Percentiles rank a stretch among this genome's conserved stretches.
Evolutionary conservation across 2,113 vertebrate genomes (phyloP).

Genomic region (Bos javanicus): DNA sequence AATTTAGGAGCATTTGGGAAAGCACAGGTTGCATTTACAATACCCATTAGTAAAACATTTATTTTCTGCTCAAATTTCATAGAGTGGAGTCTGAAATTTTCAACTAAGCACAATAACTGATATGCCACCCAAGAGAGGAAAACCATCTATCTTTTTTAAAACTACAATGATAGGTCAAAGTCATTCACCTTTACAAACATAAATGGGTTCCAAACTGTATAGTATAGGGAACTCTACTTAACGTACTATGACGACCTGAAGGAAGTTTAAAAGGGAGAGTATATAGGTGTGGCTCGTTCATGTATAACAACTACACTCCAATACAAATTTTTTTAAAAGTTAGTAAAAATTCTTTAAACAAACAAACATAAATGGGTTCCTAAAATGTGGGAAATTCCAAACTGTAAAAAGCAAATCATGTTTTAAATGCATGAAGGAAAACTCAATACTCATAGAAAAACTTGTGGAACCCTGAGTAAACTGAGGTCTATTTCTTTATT

Average conservation of each 20-base stretch:
- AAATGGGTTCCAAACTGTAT: background rate
- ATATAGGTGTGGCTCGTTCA: background rate
- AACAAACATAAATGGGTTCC: background rate
- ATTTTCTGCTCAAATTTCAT: background rate
- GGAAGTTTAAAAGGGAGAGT: background rate
- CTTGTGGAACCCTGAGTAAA: background rate
- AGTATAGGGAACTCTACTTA: background rate
- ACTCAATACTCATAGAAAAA: constrained; percentile 45
- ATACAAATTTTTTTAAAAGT: background rate
- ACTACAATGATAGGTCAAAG: background rate
- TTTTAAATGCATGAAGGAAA: constrained; percentile 35
- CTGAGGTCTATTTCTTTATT: background rate
- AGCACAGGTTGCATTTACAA: too few relatives aligned
- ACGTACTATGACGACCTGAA: background rate
- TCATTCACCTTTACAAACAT: background rate
- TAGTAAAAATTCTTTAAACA: background rate
- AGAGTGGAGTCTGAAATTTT: background rate
- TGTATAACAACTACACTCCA: background rate
- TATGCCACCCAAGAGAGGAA: background rate
- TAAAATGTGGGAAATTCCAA: background rate
- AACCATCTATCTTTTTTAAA: background rate
- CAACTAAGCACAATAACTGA: background rate
- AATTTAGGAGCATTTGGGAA: background rate
- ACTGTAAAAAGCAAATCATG: constrained; percentile 9
- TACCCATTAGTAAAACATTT: background rate